Base-by-base conservation (phyloP, 2,888 invertebrate species). In the Adelphocoris suturalis region DNA sequence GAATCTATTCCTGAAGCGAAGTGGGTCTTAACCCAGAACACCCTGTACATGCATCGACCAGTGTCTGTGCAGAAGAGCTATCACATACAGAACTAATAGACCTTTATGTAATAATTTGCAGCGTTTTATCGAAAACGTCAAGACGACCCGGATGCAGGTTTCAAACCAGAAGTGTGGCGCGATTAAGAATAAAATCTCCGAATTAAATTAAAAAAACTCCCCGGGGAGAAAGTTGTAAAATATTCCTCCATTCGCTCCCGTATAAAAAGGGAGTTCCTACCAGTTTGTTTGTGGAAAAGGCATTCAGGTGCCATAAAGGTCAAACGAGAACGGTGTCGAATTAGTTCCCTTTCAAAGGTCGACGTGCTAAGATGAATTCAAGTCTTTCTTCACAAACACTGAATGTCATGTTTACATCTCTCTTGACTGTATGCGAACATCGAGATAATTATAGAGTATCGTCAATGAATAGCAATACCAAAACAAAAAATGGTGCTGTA, bases 201-300 rank as follows among this genome's bases (percentile, higher is more conserved):
- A 37, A 37, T 37, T 37, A 37, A 37, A 37, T 37, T n/a, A n/a
- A 68, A 68, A 68, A 68, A 68, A 23, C 57, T 19, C 68, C 7
- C 19, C 68, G 11, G 27, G 23, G 68, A 23, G 68, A 68, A 68
- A 68, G 68, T 68, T 23, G 68, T 23, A 68, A n/a, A n/a, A 19
- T 12, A 19, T 68, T 23, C 23, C n/a, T n/a, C n/a, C n/a, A 68
- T 27, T 23, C 68, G 19, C 27, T 68, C 68, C 68, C 68, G 68
- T 68, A 68, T 23, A 23, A 23, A 19, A 68, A 37, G 7, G 37
- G 27, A 2, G 9, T 1, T 23, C 0, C 68, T 23, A 23, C 68
- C 68, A 68, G 68, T 68, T 68, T 68, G 68, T 68, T 23, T 27
- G 23, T 68, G 68, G 23, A 23, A 23, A 68, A 68, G 68, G 68